Base-by-base conservation (phyloP, 2,888 invertebrate species). In the Platycheirus rosarum region DNA sequence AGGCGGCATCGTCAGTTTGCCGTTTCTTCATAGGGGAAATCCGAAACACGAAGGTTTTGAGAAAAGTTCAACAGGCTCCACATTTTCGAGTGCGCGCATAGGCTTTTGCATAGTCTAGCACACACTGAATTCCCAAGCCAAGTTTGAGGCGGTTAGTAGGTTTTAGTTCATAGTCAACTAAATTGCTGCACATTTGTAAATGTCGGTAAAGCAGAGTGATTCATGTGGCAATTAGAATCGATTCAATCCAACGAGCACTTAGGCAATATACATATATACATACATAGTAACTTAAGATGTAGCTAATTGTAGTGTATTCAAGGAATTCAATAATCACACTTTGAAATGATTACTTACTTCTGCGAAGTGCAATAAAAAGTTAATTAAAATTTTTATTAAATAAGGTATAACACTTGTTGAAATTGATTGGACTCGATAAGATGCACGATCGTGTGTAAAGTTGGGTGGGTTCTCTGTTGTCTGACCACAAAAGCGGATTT, bases 401-500 rank as follows among this genome's bases (percentile, higher is more conserved):
- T 46, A 37, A 44, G 42, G 32, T 55, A n/a, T n/a, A 73, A 65
- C 65, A 73, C 48, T 73, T 48, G 32, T 42, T 11, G 16, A 49
- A 74, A 44, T 48, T 62, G 60, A 75, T 60, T 68, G 40, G 13
- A 35, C 14, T 29, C 46, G 73, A 78, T 71, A 66, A 60, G 18
- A 57, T 49, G 55, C 7, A 53, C 53, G 51, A 44, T 60, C 44
- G 60, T 29, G 29, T n/a, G 40, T n/a, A n/a, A n/a, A n/a, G n/a
- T n/a, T n/a, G n/a, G n/a, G n/a, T n/a, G n/a, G n/a, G n/a, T n/a
- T n/a, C n/a, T n/a, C n/a, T n/a, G n/a, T n/a, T n/a, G n/a, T n/a
- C 57, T 65, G 40, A 79, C 78, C 78, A 48, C 78, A 79, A 63
- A 79, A 32, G 62, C 78, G 78, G 78, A 79, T 79, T 63, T 60